Percentiles rank a stretch among this genome's conserved stretches.
phyloP scores from a whole-genome alignment of 2,797 vertebrate genomes.

The Cirrhinus mrigala region DNA sequence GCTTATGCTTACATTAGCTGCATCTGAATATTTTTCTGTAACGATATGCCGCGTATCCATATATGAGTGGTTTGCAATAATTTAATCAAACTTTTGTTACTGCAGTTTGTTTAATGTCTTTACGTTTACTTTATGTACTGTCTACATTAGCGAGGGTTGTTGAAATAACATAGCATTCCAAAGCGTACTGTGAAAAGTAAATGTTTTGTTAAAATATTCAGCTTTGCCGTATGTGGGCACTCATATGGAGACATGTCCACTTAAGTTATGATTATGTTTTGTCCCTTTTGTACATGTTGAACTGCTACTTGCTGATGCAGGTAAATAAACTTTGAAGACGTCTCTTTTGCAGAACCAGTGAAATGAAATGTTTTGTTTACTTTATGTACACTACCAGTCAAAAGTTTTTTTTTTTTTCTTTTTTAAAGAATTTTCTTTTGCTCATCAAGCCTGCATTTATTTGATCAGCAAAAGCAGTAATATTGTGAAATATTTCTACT shows the following conservation, averaged over 20 bases:
- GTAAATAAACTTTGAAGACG: constrained; percentile 15
- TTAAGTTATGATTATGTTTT: constrained; percentile 2
- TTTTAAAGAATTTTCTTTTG: too few relatives aligned
- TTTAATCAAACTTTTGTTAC: constrained; percentile 40
- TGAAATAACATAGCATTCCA: background rate
- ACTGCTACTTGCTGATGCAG: background rate
- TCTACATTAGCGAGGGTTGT: constrained; percentile 26
- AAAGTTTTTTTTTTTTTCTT: too few relatives aligned
- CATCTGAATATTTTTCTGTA: background rate
- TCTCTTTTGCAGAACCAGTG: background rate
- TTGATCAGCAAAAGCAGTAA: too few relatives aligned
- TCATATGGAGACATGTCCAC: background rate
- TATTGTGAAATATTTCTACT: too few relatives aligned
- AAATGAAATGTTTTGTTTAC: background rate
- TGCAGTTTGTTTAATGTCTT: constrained; percentile 43
- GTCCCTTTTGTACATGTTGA: constrained; percentile 12
- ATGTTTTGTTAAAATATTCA: constrained; percentile 47
- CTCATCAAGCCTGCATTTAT: too few relatives aligned
- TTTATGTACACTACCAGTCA: too few relatives aligned
- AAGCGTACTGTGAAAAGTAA: background rate
- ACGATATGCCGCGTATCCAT: background rate
- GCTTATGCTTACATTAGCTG: constrained; percentile 10
- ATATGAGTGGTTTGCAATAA: background rate
- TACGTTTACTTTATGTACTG: constrained; percentile 22
- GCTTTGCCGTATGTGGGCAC: background rate